Evolutionary conservation across 2,888 invertebrate species (phyloP).

Genomic region (Pandemis corylana): DNA sequence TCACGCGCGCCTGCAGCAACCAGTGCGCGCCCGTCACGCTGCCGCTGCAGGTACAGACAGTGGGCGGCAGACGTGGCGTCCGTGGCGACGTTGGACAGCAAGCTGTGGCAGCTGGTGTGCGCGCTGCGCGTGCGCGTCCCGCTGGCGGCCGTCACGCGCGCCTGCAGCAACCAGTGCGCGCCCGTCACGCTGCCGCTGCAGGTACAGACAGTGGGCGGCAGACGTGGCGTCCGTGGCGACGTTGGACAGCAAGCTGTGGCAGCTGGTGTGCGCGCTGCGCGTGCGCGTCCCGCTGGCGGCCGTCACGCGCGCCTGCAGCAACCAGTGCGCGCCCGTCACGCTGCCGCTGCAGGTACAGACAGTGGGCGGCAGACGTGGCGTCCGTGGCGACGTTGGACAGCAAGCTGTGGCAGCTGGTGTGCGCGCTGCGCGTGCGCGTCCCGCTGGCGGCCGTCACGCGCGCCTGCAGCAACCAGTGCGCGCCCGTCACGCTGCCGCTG

Average conservation of each 20-base stretch:
- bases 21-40: slow-evolving; percentile 60
- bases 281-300: slow-evolving; percentile 61
- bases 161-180: slow-evolving; percentile 61
- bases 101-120: slow-evolving; percentile 61
- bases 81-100: no score
- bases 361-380: no score
- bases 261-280: slow-evolving; percentile 58
- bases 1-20: slow-evolving; percentile 56
- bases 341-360: slow-evolving; percentile 44
- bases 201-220: not conserved
- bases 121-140: slow-evolving; percentile 60
- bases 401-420: no score
- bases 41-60: slow-evolving; percentile 13
- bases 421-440: no score
- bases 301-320: slow-evolving; percentile 55
- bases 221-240: no score
- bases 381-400: no score
- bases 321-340: slow-evolving; percentile 58
- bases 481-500: no score
- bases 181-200: slow-evolving; percentile 52
- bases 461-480: no score
- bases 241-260: no score
- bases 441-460: no score
- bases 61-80: no score
- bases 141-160: slow-evolving; percentile 56